Percentiles rank a stretch among this genome's conserved stretches.
phyloP scores from a whole-genome alignment of 2,797 vertebrate species.

The Leucoraja ocellata region DNA sequence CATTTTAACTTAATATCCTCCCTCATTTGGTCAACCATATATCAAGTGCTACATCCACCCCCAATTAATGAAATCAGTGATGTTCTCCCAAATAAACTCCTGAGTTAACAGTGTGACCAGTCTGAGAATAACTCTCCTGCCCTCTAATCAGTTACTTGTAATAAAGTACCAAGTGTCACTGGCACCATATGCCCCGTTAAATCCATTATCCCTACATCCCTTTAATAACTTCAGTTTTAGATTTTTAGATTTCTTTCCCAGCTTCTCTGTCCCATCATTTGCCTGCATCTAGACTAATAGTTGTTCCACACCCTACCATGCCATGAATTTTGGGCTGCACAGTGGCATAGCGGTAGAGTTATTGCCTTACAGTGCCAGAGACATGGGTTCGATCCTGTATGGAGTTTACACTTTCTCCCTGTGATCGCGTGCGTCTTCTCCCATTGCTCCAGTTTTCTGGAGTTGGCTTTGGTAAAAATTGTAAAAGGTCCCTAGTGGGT shows the following conservation, averaged over 20 bases:
- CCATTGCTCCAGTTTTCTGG: no score
- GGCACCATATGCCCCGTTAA: neutral
- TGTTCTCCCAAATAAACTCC: neutral
- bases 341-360: no score
- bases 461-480: no score
- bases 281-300: neutral
- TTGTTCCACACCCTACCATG: neutral
- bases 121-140: neutral
- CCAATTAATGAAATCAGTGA: neutral
- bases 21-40: neutral
- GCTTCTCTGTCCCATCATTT: neutral
- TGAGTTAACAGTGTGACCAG: neutral
- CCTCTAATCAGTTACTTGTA: neutral
- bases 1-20: neutral
- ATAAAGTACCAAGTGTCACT: neutral
- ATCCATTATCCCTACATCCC: neutral
- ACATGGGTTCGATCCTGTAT: no score
- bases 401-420: no score
- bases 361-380: no score
- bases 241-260: neutral
- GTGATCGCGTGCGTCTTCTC: no score
- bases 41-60: neutral
- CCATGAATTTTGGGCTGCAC: no score
- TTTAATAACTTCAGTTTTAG: neutral
- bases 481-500: no score